Evolutionary conservation across 2,888 invertebrate species (phyloP).

Genomic region (Drosophila melanosoma): DNA sequence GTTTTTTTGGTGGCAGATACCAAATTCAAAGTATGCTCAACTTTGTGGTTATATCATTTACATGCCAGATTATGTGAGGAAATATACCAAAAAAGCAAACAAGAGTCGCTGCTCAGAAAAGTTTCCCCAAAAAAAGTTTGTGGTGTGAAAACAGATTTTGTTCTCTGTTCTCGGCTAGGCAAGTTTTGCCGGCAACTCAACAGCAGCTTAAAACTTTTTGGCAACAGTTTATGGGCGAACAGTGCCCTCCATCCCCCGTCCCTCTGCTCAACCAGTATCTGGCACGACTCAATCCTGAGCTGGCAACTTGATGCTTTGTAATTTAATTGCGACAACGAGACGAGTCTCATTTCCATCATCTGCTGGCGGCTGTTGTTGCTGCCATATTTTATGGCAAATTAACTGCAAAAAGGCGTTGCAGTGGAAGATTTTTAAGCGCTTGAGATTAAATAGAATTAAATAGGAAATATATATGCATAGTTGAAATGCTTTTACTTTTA

Average conservation of each 20-base stretch:
- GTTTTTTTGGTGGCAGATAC: conserved; percentile 18
- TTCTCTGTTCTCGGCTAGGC: conserved; percentile 24
- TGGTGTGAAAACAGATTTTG: conserved; percentile 64
- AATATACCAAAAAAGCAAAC: conserved; percentile 60
- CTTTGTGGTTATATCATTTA: conserved; percentile 71
- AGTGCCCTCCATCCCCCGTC: background rate
- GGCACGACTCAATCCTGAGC: conserved; percentile 5
- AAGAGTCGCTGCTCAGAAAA: conserved; percentile 48
- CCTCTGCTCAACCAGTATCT: background rate
- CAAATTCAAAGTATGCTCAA: conserved; percentile 62
- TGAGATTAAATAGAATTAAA: conserved; percentile 14
- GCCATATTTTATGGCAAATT: conserved; percentile 75
- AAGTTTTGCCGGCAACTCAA: conserved; percentile 57
- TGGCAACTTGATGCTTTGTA: conserved; percentile 48
- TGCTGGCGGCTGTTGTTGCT: conserved; percentile 47
- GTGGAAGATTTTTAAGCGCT: conserved; percentile 54
- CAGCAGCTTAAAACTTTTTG: conserved; percentile 78
- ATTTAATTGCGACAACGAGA: conserved; percentile 73
- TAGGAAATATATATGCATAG: conserved; percentile 43
- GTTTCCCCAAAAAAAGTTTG: conserved; percentile 52
- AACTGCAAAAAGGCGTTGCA: conserved; percentile 69
- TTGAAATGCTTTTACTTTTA: conserved; percentile 19
- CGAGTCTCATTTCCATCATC: conserved; percentile 45
- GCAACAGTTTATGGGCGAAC: conserved; percentile 64
- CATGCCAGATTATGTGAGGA: conserved; percentile 66